Evolutionary conservation across 1,140 invertebrate genomes (phyloP), one percentile per base, ranked within the genome.

Genomic region (Lasioglossum albipes): DNA sequence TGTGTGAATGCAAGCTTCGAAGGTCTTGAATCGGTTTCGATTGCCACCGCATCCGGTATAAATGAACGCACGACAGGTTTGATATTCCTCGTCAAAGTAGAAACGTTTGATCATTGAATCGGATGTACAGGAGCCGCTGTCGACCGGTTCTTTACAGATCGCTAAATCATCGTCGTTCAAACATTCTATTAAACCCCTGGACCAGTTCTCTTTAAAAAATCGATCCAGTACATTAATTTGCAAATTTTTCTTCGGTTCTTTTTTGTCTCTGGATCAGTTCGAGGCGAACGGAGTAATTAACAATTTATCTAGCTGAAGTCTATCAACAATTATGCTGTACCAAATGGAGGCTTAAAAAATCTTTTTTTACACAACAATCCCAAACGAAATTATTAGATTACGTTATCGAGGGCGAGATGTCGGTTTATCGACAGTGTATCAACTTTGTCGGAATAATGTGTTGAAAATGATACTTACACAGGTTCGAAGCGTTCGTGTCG

Each of bases 41-140:
- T 97, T 97, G n/a, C 96, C 96, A 90, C 95, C 94, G 91, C 96
- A 96, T 91, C 97, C 97, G 75, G 96, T 96, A 91, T 97, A 98
- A 86, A 95, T 94, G 90, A 98, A 98, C 52, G 95, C 94, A 75
- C 96, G 93, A 90, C 97, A 98, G 84, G 95, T 96, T 88, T 95
- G 95, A 81, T 94, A 94, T 67, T 94, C 94, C 75, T 95, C 94
- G 90, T 98, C 96, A 91, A 96, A 98, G 94, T 96, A 97, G 95
- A 96, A 99, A 67, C 96, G 94, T 84, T 95, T 95, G 79, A 45
- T 68, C 94, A 54, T 93, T 69, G 94, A 88, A 20, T 92, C 93
- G 66, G 94, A 95, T 45, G 94, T 93, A 91, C 97, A 98, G 16
- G 95, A 95, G 27, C 98, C 98, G 42, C 93, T 91, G 83, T 95